Conservation (phyloP, 2,888 invertebrate genomes). For the Noctua comes region DNA sequence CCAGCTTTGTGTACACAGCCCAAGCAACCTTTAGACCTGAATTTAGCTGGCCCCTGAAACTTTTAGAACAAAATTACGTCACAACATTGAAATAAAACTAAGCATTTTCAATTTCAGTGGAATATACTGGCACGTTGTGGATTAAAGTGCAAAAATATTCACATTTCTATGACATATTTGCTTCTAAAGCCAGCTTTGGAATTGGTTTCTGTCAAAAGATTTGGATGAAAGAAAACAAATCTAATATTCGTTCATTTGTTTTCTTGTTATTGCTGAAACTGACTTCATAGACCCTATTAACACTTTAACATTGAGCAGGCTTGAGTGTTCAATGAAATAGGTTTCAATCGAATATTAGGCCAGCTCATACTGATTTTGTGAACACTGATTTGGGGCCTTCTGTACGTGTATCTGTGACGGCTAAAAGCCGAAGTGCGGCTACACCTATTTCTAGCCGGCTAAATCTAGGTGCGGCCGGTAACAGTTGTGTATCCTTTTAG, state of each 20-base stretch:
- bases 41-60: constrained; percentile 25
- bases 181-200: constrained; percentile 12
- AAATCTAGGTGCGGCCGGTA: too few species aligned
- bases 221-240: background rate
- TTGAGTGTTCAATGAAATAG: background rate
- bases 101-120: constrained; percentile 51
- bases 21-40: constrained; percentile 27
- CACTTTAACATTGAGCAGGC: background rate
- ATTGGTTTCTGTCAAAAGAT: constrained; percentile 20
- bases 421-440: too few species aligned
- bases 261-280: background rate
- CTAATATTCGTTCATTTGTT: background rate
- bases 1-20: constrained; percentile 35
- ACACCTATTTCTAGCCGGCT: too few species aligned
- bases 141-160: constrained; percentile 42
- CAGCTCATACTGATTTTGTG: background rate
- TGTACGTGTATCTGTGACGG: background rate
- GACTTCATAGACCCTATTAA: background rate
- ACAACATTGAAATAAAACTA: constrained; percentile 55
- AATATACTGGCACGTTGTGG: constrained; percentile 6
- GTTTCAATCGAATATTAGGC: background rate
- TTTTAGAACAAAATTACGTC: constrained; percentile 44
- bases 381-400: background rate
- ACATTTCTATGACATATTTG: constrained; percentile 39
- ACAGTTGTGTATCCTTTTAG: too few species aligned